phyloP scores from a whole-genome alignment of 2,797 vertebrate species.

The Paratrypauchen microcephalus region DNA sequence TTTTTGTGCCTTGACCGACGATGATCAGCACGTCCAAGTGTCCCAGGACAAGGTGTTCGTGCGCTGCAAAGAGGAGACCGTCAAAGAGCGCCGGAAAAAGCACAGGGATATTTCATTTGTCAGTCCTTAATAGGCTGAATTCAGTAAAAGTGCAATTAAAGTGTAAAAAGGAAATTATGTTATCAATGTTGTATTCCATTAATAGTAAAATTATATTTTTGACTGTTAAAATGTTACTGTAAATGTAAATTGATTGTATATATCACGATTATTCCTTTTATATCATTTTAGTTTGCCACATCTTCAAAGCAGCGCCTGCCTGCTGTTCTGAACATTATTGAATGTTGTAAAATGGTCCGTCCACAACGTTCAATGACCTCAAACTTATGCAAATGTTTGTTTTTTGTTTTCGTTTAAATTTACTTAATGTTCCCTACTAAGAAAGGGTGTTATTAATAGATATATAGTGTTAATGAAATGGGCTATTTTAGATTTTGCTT shows the following conservation, averaged over 20 bases:
- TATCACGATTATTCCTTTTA: background rate
- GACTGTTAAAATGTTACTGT: background rate
- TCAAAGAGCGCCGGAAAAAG: conserved; percentile 43
- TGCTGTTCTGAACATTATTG: too few relatives aligned
- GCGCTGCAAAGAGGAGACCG: conserved; percentile 71
- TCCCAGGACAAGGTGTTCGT: conserved; percentile 85
- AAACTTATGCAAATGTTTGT: background rate
- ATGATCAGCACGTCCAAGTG: conserved; percentile 74
- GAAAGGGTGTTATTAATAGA: background rate
- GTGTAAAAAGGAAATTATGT: conserved; percentile 5
- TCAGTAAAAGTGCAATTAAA: background rate
- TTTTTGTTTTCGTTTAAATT: background rate
- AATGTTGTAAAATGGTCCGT: background rate
- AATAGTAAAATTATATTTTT: background rate
- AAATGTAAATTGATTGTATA: background rate
- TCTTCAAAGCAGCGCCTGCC: too few relatives aligned
- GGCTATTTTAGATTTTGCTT: background rate
- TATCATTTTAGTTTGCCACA: background rate
- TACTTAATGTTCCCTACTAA: background rate
- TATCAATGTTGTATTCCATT: background rate
- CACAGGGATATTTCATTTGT: conserved; percentile 11
- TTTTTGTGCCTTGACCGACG: conserved; percentile 83
- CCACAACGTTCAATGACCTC: background rate
- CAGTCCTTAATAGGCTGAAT: background rate
- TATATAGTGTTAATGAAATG: background rate